phyloP scores from a whole-genome alignment of 37 sponge, comb jelly and placozoan species.

The Halichondria panicea region DNA sequence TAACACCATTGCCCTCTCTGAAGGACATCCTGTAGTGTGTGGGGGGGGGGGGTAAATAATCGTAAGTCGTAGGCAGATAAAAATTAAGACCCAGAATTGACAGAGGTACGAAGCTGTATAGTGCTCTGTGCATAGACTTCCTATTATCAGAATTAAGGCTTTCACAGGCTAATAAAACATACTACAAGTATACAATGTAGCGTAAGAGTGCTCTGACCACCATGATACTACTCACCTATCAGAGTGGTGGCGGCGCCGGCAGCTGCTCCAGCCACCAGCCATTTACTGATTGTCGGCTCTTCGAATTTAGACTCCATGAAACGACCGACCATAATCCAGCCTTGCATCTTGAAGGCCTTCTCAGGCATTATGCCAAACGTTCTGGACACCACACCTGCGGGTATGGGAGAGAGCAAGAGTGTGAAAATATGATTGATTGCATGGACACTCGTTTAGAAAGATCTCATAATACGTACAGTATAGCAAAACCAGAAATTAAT shows the following conservation, averaged over 20 bases:
- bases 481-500: not conserved
- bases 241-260: slow-evolving; percentile 85
- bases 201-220: too few species aligned
- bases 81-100: too few species aligned
- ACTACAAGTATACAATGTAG: too few species aligned
- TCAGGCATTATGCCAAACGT: slow-evolving; percentile 91
- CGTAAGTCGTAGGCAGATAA: too few species aligned
- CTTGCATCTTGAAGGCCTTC: slow-evolving; percentile 91
- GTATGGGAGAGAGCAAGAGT: not conserved
- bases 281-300: slow-evolving; percentile 37
- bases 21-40: slow-evolving; percentile 70
- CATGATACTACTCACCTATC: slow-evolving; percentile 49
- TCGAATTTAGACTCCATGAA: slow-evolving; percentile 36
- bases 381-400: slow-evolving; percentile 66
- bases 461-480: too few species aligned
- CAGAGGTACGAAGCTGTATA: too few species aligned
- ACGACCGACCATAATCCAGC: slow-evolving; percentile 54
- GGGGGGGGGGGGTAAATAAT: too few species aligned
- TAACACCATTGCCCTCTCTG: slow-evolving; percentile 85
- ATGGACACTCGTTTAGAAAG: too few species aligned
- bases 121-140: too few species aligned
- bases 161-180: too few species aligned
- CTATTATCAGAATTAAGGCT: too few species aligned
- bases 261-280: slow-evolving; percentile 69
- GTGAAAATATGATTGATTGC: not conserved